A percentile compares a stretch with the other conserved stretches of the same genome.
Conservation (phyloP, 2,797 vertebrate species). For the Tokudaia muenninki region DNA sequence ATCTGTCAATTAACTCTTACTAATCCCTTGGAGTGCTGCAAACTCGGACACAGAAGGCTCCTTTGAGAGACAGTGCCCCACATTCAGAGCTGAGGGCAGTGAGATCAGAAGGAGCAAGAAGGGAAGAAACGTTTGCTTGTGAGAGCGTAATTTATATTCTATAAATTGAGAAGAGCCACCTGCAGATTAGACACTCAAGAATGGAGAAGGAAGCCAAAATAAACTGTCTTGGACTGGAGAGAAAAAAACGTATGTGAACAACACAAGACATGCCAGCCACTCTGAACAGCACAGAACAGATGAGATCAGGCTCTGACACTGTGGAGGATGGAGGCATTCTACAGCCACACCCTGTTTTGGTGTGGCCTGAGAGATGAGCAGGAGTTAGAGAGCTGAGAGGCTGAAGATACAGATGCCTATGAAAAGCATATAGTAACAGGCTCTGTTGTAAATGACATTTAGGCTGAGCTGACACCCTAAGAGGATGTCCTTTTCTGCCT, state of each 20-base stretch:
- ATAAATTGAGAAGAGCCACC: slow-evolving; percentile 53
- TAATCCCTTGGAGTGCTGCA: slow-evolving; percentile 19
- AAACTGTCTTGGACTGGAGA: background rate
- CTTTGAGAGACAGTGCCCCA: background rate
- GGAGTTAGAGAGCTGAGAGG: no score
- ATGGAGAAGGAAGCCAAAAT: slow-evolving; percentile 7
- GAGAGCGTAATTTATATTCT: slow-evolving; percentile 51
- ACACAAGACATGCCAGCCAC: background rate
- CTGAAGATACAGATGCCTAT: background rate
- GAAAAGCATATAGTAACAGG: no score
- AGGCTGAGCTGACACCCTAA: background rate
- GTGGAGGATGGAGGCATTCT: background rate
- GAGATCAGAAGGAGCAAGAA: slow-evolving; percentile 20
- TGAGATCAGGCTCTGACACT: background rate
- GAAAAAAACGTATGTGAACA: background rate
- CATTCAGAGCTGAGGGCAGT: background rate
- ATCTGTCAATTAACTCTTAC: slow-evolving; percentile 13
- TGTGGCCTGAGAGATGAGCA: background rate
- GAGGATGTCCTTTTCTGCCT: background rate
- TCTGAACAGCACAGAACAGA: background rate
- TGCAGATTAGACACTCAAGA: slow-evolving; percentile 1
- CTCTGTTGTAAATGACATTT: background rate
- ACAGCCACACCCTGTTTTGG: background rate
- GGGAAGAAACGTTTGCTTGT: slow-evolving; percentile 66
- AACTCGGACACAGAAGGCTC: background rate